Percentiles rank a stretch among this genome's conserved stretches.
phyloP scores from a whole-genome alignment of 2,797 vertebrate genomes.

The Phalanger gymnotis region DNA sequence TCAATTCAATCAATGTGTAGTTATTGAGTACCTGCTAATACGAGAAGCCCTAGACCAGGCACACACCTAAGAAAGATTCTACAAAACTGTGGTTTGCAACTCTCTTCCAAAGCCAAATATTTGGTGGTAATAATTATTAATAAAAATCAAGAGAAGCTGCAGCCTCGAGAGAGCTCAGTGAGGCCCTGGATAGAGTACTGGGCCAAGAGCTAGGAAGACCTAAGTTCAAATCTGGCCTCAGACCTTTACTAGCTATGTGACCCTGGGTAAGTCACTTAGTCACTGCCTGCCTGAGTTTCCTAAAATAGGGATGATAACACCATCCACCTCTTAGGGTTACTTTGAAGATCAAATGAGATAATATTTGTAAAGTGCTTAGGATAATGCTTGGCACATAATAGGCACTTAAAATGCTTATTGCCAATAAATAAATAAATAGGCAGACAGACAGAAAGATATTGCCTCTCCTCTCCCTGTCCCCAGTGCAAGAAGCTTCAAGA shows the following conservation, averaged over 20 bases:
- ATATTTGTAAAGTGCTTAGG: not conserved
- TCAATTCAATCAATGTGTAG: constrained; percentile 17
- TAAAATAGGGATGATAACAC: not conserved
- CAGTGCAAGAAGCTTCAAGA: not conserved
- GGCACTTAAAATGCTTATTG: not conserved
- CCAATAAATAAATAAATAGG: not conserved
- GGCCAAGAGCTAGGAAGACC: not conserved
- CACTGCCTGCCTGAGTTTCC: not conserved
- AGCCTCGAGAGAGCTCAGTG: not conserved
- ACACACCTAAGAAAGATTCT: not conserved
- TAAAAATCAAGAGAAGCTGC: not conserved
- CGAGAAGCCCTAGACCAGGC: not conserved
- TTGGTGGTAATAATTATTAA: not conserved
- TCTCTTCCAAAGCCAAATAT: constrained; percentile 18
- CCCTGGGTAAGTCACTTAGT: not conserved
- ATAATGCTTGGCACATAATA: not conserved
- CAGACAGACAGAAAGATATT: not conserved
- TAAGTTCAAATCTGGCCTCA: not conserved
- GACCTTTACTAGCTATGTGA: not conserved
- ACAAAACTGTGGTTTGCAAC: constrained; percentile 29
- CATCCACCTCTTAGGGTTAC: not conserved
- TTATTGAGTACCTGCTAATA: constrained; percentile 1
- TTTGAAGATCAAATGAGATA: not conserved
- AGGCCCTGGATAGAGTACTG: not conserved
- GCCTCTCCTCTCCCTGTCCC: not conserved